Percentiles rank a stretch among this genome's conserved stretches.
phyloP scores from a whole-genome alignment of 2,113 vertebrate genomes.

The Anoplopoma fimbria region DNA sequence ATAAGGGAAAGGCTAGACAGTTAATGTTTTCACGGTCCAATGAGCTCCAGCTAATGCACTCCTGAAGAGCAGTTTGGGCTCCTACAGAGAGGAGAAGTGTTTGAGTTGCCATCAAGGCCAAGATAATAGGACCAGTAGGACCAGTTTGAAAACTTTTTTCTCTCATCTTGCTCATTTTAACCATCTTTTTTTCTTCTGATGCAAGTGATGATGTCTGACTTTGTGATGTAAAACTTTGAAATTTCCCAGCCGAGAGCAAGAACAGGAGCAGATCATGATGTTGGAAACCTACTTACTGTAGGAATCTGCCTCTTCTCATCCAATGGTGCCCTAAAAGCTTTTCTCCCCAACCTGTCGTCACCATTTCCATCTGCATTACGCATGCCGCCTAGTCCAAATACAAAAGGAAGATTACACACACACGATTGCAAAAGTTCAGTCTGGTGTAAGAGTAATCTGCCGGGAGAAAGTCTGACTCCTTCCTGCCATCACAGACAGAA shows the following conservation, averaged over 20 bases:
- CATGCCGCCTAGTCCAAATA: slow-evolving; percentile 40
- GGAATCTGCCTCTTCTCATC: slow-evolving; percentile 7
- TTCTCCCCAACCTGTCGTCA: slow-evolving; percentile 10
- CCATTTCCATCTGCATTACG: slow-evolving; percentile 60
- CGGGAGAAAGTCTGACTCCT: slow-evolving; percentile 65
- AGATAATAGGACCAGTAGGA: slow-evolving; percentile 43
- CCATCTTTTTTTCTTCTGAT: slow-evolving; percentile 56
- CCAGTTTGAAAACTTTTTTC: slow-evolving; percentile 44
- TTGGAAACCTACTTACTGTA: slow-evolving; percentile 44
- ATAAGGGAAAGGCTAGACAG: slow-evolving; percentile 70
- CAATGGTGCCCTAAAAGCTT: slow-evolving; percentile 62
- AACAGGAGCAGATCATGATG: not conserved
- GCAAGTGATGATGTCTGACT: slow-evolving; percentile 7
- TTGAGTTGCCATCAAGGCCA: slow-evolving; percentile 35
- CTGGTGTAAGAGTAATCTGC: slow-evolving; percentile 60
- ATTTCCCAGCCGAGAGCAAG: not conserved
- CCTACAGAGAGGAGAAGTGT: slow-evolving; percentile 29
- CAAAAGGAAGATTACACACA: slow-evolving; percentile 45
- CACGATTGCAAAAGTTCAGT: slow-evolving; percentile 29
- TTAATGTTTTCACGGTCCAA: slow-evolving; percentile 60
- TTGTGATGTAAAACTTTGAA: not conserved
- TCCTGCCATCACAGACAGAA: slow-evolving; percentile 66
- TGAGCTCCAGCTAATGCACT: slow-evolving; percentile 73
- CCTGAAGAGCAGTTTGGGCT: slow-evolving; percentile 50
- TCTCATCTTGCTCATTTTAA: slow-evolving; percentile 24